Evolutionary conservation across 2,888 invertebrate genomes (phyloP).

Genomic region (Pheosia gnoma): DNA sequence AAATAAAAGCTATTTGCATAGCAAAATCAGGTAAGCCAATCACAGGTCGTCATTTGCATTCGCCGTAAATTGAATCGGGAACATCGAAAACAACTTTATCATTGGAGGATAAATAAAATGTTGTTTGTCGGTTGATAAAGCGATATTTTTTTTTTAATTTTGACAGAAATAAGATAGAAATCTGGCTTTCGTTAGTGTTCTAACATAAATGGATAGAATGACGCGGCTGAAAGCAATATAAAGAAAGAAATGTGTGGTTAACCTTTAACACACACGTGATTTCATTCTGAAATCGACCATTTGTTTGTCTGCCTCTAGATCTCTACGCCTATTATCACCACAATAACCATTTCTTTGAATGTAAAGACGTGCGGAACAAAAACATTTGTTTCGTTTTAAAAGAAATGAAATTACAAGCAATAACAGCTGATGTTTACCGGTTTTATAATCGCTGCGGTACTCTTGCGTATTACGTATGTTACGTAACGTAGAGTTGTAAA

Average conservation of each 20-base stretch:
- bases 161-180: too few species aligned
- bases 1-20: not conserved
- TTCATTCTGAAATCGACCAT: not conserved
- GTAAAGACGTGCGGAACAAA: not conserved
- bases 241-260: not conserved
- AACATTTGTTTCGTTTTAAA: slow-evolving; percentile 3
- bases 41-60: not conserved
- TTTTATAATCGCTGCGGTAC: slow-evolving; percentile 31
- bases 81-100: too few species aligned
- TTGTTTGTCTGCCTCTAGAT: not conserved
- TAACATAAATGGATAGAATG: not conserved
- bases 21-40: not conserved
- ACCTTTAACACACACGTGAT: slow-evolving; percentile 1
- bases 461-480: slow-evolving; percentile 33
- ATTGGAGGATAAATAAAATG: too few species aligned
- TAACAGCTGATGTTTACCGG: slow-evolving; percentile 18
- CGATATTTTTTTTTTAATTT: too few species aligned
- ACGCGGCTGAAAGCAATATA: not conserved
- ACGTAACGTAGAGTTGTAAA: slow-evolving; percentile 39
- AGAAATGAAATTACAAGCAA: slow-evolving; percentile 17
- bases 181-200: too few species aligned
- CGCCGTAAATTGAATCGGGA: too few species aligned
- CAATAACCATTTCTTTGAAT: not conserved
- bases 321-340: not conserved
- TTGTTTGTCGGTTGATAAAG: too few species aligned